These are phyloP conservation scores for Stylophora pistillata DNA, from an alignment of 64 coral and sea anemone genomes.

Conservation along the genomic window DNA sequence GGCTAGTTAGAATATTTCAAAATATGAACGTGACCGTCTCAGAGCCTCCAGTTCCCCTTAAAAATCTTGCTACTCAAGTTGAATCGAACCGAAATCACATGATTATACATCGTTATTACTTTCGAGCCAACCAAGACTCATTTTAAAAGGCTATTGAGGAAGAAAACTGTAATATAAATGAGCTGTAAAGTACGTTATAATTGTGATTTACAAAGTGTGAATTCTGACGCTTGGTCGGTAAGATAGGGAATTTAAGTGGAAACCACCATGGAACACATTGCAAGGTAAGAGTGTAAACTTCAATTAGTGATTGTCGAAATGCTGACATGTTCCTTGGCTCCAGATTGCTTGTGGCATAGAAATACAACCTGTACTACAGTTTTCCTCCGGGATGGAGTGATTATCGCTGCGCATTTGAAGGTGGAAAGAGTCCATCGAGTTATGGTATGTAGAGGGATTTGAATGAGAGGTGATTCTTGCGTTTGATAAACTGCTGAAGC, in stretches of 20 bases:
- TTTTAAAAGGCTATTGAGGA: neutral
- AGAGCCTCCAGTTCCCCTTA: no score
- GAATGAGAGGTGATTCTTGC: neutral
- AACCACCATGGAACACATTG: neutral
- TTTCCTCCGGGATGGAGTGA: neutral
- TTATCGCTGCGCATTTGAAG: neutral
- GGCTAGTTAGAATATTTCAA: no score
- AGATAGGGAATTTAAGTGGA: neutral
- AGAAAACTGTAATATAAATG: slow-evolving; percentile 12
- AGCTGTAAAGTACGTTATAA: neutral
- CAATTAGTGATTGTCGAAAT: neutral
- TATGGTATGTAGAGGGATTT: slow-evolving; percentile 2
- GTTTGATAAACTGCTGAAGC: slow-evolving; percentile 71
- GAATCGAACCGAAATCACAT: no score
- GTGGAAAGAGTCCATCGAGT: slow-evolving; percentile 4
- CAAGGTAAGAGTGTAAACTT: neutral
- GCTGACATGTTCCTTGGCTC: slow-evolving; percentile 9
- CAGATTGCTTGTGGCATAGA: neutral
- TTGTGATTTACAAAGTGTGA: neutral
- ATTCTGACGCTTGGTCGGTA: neutral
- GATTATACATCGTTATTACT: no score
- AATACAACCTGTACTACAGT: neutral
- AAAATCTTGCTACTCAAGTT: no score
- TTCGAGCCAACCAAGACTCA: neutral
- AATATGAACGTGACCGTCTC: no score